phyloP scores from a whole-genome alignment of 2,797 vertebrate species.

The Oreochromis grahami region DNA sequence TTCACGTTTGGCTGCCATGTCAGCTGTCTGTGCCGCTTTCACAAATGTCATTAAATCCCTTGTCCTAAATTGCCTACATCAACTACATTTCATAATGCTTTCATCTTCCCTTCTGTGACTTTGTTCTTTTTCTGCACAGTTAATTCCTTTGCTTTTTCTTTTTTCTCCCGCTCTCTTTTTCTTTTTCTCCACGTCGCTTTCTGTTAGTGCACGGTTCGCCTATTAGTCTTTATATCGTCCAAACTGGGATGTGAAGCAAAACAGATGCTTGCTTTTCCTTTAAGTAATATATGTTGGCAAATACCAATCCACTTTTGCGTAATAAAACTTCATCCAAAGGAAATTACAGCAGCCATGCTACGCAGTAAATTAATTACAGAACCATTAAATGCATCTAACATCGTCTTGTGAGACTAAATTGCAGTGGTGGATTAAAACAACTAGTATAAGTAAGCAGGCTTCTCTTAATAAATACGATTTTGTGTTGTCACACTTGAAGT shows the following conservation, averaged over 20 bases:
- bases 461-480: conserved; percentile 2
- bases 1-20: background rate
- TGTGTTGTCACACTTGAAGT: background rate
- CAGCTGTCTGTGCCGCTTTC: conserved; percentile 5
- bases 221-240: conserved; percentile 11
- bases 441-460: background rate
- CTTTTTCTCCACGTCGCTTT: background rate
- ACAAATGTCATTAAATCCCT: conserved; percentile 15
- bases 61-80: background rate
- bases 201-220: background rate
- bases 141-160: background rate
- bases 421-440: background rate
- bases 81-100: conserved; percentile 26
- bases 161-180: background rate
- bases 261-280: conserved; percentile 8
- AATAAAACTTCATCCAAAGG: conserved; percentile 2
- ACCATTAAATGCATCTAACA: background rate
- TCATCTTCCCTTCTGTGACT: conserved; percentile 8
- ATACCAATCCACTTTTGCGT: conserved; percentile 25
- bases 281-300: conserved; percentile 32
- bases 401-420: background rate
- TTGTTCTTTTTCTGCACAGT: background rate
- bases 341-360: background rate
- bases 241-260: background rate
- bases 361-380: conserved; percentile 6